phyloP scores from a whole-genome alignment of 2,113 vertebrate genomes.

The Labeo rohita region DNA sequence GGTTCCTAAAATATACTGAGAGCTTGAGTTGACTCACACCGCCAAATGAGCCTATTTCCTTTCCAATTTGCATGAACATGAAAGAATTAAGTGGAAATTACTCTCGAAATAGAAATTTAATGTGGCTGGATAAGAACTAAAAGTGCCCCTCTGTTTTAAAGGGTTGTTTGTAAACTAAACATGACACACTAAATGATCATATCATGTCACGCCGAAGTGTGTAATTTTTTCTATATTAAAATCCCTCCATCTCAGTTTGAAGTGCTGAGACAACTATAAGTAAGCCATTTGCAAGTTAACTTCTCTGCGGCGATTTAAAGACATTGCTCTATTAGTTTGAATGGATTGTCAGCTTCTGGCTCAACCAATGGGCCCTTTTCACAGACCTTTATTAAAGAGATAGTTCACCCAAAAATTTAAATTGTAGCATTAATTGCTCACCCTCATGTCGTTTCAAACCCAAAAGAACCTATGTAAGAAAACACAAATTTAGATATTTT shows the following conservation, averaged over 20 bases:
- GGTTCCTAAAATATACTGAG: constrained; percentile 21
- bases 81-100: constrained; percentile 49
- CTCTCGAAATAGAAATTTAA: constrained; percentile 25
- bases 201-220: background rate
- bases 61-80: constrained; percentile 55
- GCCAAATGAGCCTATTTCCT: constrained; percentile 52
- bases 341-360: background rate
- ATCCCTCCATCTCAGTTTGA: background rate
- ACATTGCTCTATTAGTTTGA: background rate
- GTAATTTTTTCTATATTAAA: background rate
- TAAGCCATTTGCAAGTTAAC: constrained; percentile 8
- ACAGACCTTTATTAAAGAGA: too few species aligned
- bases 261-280: background rate
- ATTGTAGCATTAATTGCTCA: too few species aligned
- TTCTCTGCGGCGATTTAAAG: background rate
- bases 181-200: background rate
- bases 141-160: constrained; percentile 6
- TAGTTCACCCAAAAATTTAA: too few species aligned
- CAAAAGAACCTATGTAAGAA: too few species aligned
- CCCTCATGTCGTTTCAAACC: too few species aligned
- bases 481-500: too few species aligned
- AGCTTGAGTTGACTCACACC: constrained; percentile 48
- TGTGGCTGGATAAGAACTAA: constrained; percentile 11
- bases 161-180: constrained; percentile 32
- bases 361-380: background rate